A percentile compares a stretch with the other conserved stretches of the same genome.
Evolutionary conservation across 2,888 invertebrate species (phyloP).

Genomic region (Scaptomyza polygonia): DNA sequence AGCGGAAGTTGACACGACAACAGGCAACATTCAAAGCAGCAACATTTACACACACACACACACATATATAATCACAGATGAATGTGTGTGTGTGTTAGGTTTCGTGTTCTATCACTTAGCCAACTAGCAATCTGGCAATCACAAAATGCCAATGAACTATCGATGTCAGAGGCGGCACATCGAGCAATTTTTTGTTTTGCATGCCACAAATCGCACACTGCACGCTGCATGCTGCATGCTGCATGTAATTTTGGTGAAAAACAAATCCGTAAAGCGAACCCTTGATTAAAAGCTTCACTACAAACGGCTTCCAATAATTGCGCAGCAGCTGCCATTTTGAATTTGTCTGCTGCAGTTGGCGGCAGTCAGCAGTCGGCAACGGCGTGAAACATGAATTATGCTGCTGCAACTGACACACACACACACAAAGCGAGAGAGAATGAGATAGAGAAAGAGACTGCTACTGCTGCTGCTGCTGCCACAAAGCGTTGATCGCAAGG

Average conservation of each 20-base stretch:
- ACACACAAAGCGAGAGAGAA: background rate
- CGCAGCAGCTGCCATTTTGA: constrained; percentile 64
- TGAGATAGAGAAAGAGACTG: constrained; percentile 7
- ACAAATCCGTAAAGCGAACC: constrained; percentile 54
- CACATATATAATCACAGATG: constrained; percentile 4
- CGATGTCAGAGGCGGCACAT: constrained; percentile 31
- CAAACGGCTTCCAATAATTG: constrained; percentile 49
- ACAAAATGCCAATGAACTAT: constrained; percentile 44
- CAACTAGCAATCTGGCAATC: constrained; percentile 32
- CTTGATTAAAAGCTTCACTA: constrained; percentile 59
- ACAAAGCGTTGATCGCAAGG: constrained; percentile 65
- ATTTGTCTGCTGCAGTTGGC: constrained; percentile 42
- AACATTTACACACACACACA: constrained; percentile 10
- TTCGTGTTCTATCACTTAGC: constrained; percentile 49
- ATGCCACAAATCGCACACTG: constrained; percentile 55
- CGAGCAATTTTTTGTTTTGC: constrained; percentile 33
- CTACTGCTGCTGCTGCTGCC: constrained; percentile 29
- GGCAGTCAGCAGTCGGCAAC: constrained; percentile 30
- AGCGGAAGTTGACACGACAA: constrained; percentile 48
- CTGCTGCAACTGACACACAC: constrained; percentile 39
- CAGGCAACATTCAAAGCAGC: constrained; percentile 22
- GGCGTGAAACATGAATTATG: constrained; percentile 79
- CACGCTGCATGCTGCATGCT: constrained; percentile 26
- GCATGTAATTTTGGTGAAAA: constrained; percentile 57
- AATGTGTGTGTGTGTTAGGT: constrained; percentile 13